Conservation (phyloP, 2,113 vertebrate genomes). For the Elaphurus davidianus region DNA sequence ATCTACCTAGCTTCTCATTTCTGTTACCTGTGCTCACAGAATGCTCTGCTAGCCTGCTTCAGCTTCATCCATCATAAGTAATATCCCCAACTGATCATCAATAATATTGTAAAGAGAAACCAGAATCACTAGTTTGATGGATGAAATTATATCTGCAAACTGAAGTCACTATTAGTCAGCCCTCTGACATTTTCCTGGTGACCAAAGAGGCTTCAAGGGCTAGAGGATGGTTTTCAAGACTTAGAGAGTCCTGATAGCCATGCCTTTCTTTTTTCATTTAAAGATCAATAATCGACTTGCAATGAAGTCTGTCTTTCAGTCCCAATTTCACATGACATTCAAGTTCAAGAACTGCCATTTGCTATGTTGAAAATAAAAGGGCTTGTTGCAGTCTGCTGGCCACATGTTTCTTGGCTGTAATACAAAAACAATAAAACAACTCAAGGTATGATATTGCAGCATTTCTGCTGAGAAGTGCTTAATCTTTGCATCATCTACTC, state of each 20-base stretch:
- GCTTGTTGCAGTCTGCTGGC: not conserved
- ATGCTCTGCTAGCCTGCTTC: not conserved
- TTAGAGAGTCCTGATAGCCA: conserved; percentile 74
- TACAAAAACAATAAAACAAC: conserved; percentile 57
- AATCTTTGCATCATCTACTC: not conserved
- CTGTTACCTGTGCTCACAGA: not conserved
- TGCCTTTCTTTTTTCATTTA: conserved; percentile 42
- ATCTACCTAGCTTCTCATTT: not conserved
- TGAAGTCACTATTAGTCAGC: conserved; percentile 60
- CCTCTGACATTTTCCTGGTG: conserved; percentile 48
- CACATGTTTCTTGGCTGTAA: not conserved
- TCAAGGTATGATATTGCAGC: not conserved
- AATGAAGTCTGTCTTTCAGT: not conserved
- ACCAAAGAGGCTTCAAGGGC: conserved; percentile 45
- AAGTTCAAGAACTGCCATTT: conserved; percentile 51
- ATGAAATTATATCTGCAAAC: conserved; percentile 47
- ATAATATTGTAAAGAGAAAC: conserved; percentile 64
- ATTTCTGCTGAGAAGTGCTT: conserved; percentile 41
- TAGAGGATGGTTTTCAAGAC: conserved; percentile 84
- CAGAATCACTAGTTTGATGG: conserved; percentile 53
- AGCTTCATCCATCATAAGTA: conserved; percentile 53
- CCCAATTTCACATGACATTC: conserved; percentile 24
- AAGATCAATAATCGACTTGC: conserved; percentile 45
- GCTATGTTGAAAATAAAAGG: conserved; percentile 22
- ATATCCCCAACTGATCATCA: conserved; percentile 60